Evolutionary conservation across 2,113 vertebrate species (phyloP), one percentile per base, ranked within the genome.

Genomic region (Alethe castanea): DNA sequence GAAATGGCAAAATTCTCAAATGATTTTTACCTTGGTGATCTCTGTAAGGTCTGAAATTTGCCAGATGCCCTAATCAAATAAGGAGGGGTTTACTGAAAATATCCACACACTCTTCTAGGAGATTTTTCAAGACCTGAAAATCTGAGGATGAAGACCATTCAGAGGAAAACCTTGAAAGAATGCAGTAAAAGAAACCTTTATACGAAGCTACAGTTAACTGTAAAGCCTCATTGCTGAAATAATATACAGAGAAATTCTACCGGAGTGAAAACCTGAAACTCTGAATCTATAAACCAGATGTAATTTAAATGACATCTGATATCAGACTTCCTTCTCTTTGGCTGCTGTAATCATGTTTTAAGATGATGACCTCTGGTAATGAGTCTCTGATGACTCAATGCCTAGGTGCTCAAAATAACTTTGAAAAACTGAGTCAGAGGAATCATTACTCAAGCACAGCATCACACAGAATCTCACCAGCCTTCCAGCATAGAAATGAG

Each of bases 401-500:
- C 88, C 69, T 80, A 95, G 81, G 71, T 81, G 42, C 95, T 95
- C 96, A 96, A 97, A 97, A 96, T 96, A 97, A 81, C 81, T 96
- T 52, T 72, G 96, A 95, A 97, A 95, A 95, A 96, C 12, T 96
- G 93, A 97, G 92, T 97, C 97, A 97, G 31, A 95, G 88, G 50
- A 80, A 94, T 81, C 82, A 84, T 84, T 86, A 90, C 57, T 28
- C 77, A 83, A 81, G 69, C 76, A 81, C 2, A 86, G 35, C 82
- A 86, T 86, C 90, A 60, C 22, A 56, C 1, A 88, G 54, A 77
- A 45, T 36, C 47, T 38, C 54, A 94, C 26, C 85, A 81, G 31
- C 47, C 72, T 24, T 65, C 56, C 76, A 61, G 59, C 50, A 76
- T 29, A 90, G 35, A 83, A 76, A 73, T 4, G 4, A 86, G 28